Evolutionary conservation across 2,113 vertebrate genomes (phyloP).

Genomic region (Salvelinus fontinalis): DNA sequence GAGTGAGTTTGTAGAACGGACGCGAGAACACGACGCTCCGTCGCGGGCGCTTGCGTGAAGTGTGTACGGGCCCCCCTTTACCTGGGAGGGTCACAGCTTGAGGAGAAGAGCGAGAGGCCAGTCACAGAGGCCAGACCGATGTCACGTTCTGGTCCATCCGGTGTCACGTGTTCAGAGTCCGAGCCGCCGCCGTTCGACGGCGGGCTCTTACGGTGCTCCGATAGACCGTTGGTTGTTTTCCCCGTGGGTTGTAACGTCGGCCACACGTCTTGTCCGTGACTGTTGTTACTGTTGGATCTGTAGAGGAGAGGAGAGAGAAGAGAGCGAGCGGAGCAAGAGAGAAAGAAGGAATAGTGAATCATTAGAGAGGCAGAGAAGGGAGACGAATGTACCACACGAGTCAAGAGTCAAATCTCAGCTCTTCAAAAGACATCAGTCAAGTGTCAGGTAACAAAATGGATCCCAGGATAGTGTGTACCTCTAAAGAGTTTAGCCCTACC

Average conservation of each 20-base stretch:
- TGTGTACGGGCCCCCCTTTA: slow-evolving; percentile 14
- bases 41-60: neutral
- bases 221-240: slow-evolving; percentile 79
- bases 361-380: neutral
- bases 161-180: slow-evolving; percentile 80
- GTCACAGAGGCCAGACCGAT: slow-evolving; percentile 70
- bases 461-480: no score
- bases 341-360: neutral
- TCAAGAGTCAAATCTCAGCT: neutral
- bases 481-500: no score
- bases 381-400: neutral
- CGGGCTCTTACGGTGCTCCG: slow-evolving; percentile 79
- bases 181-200: slow-evolving; percentile 77
- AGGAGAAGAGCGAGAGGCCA: slow-evolving; percentile 53
- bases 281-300: slow-evolving; percentile 81
- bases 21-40: no score
- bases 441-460: no score
- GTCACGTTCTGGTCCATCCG: slow-evolving; percentile 73
- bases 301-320: slow-evolving; percentile 30
- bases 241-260: slow-evolving; percentile 82
- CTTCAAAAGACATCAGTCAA: no score
- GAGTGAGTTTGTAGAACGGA: no score
- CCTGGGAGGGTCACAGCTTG: slow-evolving; percentile 57
- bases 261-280: slow-evolving; percentile 73
- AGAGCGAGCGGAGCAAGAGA: neutral